These are phyloP conservation scores for Acanthopagrus latus DNA, from an alignment of 2,797 vertebrate genomes.

Conservation along the genomic window DNA sequence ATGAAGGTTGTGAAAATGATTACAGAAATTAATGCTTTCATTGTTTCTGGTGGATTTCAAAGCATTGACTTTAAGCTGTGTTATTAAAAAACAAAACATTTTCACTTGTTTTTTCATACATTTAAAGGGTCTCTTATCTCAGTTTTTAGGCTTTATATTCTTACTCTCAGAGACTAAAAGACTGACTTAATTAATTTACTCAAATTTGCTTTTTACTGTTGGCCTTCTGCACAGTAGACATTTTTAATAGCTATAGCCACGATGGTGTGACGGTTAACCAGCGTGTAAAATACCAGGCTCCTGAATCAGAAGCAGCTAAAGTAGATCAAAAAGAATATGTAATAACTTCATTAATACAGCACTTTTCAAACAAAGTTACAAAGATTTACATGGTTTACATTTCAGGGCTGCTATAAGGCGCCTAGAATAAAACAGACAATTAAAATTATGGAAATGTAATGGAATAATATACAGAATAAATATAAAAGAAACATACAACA, in stretches of 20 bases:
- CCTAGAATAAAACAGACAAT: too few relatives aligned
- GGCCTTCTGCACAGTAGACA: not conserved
- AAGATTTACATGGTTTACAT: too few relatives aligned
- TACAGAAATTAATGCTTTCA: not conserved
- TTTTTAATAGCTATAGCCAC: not conserved
- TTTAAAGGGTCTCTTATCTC: not conserved
- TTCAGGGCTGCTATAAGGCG: too few relatives aligned
- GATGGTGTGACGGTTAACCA: too few relatives aligned
- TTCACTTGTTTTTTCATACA: not conserved
- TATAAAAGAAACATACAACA: too few relatives aligned
- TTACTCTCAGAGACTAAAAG: not conserved
- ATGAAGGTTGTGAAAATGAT: not conserved
- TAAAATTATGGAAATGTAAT: too few relatives aligned
- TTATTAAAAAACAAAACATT: slow-evolving; percentile 14
- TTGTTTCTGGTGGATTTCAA: slow-evolving; percentile 17
- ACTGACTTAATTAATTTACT: slow-evolving; percentile 16
- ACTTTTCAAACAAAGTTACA: too few relatives aligned
- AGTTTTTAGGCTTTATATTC: slow-evolving; percentile 15
- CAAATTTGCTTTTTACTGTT: not conserved
- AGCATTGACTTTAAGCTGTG: not conserved
- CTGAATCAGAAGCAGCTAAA: too few relatives aligned
- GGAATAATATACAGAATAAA: too few relatives aligned
- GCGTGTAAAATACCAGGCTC: too few relatives aligned
- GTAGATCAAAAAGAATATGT: not conserved
- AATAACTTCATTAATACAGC: too few relatives aligned